A percentile compares a stretch with the other conserved stretches of the same genome.
phyloP scores from a whole-genome alignment of 1,140 invertebrate genomes.

The Drosophila murphyi region DNA sequence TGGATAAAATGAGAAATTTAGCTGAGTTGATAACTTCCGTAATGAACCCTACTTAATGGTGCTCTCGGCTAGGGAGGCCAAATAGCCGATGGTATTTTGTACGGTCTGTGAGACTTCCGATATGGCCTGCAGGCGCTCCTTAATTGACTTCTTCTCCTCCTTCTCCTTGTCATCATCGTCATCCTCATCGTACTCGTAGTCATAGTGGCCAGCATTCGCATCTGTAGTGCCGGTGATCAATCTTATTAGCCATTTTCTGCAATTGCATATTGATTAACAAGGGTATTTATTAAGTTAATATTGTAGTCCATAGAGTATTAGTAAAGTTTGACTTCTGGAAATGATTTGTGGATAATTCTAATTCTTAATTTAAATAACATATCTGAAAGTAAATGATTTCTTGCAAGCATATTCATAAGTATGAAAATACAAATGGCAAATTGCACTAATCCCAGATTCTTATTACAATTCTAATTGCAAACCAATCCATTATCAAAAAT shows the following conservation, averaged over 20 bases:
- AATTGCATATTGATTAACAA: neutral
- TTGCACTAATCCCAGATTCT: too few species aligned
- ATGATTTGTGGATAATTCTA: too few species aligned
- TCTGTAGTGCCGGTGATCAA: slow-evolving; percentile 86
- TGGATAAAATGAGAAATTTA: slow-evolving; percentile 23
- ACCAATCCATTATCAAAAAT: too few species aligned
- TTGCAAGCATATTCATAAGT: too few species aligned
- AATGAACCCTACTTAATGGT: slow-evolving; percentile 93
- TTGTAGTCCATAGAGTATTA: too few species aligned
- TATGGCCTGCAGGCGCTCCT: slow-evolving; percentile 96
- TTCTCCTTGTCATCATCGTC: slow-evolving; percentile 92
- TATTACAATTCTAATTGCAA: too few species aligned
- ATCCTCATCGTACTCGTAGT: slow-evolving; percentile 90
- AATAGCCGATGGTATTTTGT: slow-evolving; percentile 96
- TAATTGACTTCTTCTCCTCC: slow-evolving; percentile 97
- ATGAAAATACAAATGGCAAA: too few species aligned
- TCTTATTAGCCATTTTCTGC: slow-evolving; percentile 86
- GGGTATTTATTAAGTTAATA: too few species aligned
- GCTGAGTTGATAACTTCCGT: neutral
- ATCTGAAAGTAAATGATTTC: too few species aligned
- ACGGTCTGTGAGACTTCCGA: slow-evolving; percentile 98
- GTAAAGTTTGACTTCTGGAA: too few species aligned
- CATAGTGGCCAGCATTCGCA: slow-evolving; percentile 90
- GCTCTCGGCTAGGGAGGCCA: slow-evolving; percentile 95
- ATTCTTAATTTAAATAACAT: too few species aligned